Conservation (phyloP, 1,140 invertebrate species). For the Drosophila tsacasi region DNA sequence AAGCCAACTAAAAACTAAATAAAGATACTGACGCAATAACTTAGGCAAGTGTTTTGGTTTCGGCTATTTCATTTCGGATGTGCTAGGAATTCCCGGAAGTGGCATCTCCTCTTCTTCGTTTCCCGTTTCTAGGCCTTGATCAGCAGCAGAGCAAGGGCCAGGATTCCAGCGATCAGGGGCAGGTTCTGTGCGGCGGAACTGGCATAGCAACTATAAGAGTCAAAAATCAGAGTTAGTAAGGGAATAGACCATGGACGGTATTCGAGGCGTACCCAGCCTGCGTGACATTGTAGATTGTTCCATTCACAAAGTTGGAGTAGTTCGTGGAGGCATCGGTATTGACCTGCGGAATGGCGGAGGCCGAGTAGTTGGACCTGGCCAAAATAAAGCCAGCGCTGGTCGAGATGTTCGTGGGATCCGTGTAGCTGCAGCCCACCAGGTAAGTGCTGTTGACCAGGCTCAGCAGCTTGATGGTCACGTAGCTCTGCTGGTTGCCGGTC, state of each 20-base stretch:
- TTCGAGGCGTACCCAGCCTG: conserved; percentile 44
- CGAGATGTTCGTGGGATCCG: neutral
- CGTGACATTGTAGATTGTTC: conserved; percentile 17
- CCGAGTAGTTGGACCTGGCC: neutral
- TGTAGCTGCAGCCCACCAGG: conserved; percentile 56
- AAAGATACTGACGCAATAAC: conserved; percentile 61
- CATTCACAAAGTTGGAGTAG: conserved; percentile 36
- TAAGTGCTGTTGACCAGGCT: conserved; percentile 14
- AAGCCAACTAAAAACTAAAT: conserved; percentile 78
- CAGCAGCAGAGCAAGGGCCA: conserved; percentile 58
- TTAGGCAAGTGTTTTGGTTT: conserved; percentile 32
- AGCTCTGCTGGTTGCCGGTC: neutral
- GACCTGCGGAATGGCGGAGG: neutral
- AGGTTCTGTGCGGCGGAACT: conserved; percentile 39
- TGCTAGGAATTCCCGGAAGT: conserved; percentile 2
- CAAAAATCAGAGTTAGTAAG: neutral
- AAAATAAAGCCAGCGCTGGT: conserved; percentile 59
- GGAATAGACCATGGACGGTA: too few relatives aligned
- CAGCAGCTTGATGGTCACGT: conserved; percentile 47
- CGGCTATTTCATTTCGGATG: conserved; percentile 4
- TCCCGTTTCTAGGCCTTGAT: conserved; percentile 44
- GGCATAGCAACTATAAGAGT: conserved; percentile 23
- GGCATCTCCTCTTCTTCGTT: neutral
- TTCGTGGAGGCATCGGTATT: conserved; percentile 32
- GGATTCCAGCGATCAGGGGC: conserved; percentile 59